A percentile compares a stretch with the other conserved stretches of the same genome.
These are phyloP conservation scores for Antechinus flavipes DNA, from an alignment of 2,113 vertebrate species.

Conservation along the genomic window DNA sequence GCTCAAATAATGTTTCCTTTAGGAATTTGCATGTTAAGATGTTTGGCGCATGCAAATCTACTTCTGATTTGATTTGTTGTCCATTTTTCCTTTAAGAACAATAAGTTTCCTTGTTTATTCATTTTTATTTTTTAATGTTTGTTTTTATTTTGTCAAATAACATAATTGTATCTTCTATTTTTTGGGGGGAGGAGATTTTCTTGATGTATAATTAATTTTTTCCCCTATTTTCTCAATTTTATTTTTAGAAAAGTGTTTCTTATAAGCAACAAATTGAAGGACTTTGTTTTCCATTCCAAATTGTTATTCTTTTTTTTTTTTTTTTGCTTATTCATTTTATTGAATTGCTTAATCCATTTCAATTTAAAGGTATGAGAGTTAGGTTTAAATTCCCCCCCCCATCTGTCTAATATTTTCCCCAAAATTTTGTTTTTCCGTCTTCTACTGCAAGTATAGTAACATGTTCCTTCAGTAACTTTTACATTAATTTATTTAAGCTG, in stretches of 20 bases:
- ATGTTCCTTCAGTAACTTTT: not conserved
- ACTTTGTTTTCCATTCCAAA: not conserved
- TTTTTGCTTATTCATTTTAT: not conserved
- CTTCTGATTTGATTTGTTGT: not conserved
- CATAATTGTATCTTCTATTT: not conserved
- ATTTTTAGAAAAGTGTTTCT: not conserved
- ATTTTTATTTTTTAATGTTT: not conserved
- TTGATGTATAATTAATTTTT: not conserved
- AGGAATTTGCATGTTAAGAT: not conserved
- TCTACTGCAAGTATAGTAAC: not conserved
- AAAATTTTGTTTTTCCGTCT: not conserved
- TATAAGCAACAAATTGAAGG: not conserved
- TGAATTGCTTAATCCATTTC: not conserved
- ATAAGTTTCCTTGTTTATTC: not conserved
- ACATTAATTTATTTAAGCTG: not conserved
- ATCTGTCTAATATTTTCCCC: not conserved
- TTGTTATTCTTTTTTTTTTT: not conserved
- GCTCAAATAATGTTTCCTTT: not conserved
- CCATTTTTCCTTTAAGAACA: not conserved
- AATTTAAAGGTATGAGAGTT: not conserved
- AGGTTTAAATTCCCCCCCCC: not conserved
- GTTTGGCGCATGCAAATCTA: not conserved
- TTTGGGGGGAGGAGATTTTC: too few relatives aligned
- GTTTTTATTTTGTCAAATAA: not conserved
- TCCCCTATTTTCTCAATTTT: not conserved